Evolutionary conservation across 2,888 invertebrate species (phyloP).

Genomic region (Nasonia oneida): DNA sequence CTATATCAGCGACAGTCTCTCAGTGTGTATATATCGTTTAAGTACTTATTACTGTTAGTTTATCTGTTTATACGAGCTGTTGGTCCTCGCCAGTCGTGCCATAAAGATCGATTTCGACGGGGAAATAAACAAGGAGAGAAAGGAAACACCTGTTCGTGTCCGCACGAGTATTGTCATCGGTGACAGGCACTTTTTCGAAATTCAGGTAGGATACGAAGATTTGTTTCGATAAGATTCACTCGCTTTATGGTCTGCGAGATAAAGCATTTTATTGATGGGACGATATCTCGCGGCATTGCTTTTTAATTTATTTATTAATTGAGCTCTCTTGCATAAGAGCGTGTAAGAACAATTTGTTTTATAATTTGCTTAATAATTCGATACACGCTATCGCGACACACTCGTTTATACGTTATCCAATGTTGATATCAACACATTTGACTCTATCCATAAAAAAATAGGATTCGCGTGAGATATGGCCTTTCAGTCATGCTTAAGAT

Average conservation of each 20-base stretch:
- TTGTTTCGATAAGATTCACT: background rate
- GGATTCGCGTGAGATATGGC: background rate
- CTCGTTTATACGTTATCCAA: background rate
- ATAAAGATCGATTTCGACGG: background rate
- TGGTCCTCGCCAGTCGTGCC: background rate
- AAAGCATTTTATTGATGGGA: background rate
- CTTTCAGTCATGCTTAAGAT: background rate
- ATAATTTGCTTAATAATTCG: background rate
- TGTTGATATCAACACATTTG: background rate
- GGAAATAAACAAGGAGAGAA: background rate
- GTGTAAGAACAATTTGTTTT: background rate
- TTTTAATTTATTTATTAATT: conserved; percentile 6
- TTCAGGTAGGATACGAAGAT: background rate
- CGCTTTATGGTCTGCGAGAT: background rate
- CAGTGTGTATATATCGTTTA: background rate
- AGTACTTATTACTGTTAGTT: background rate
- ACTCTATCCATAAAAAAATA: background rate
- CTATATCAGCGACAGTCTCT: background rate
- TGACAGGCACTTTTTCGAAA: background rate
- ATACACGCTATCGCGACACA: background rate
- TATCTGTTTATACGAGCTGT: background rate
- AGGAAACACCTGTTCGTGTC: background rate
- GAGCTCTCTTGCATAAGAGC: background rate
- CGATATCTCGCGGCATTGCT: background rate
- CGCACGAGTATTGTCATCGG: background rate